These are phyloP conservation scores for Heliconius sara DNA, from an alignment of 2,888 invertebrate species.

Conservation along the genomic window DNA sequence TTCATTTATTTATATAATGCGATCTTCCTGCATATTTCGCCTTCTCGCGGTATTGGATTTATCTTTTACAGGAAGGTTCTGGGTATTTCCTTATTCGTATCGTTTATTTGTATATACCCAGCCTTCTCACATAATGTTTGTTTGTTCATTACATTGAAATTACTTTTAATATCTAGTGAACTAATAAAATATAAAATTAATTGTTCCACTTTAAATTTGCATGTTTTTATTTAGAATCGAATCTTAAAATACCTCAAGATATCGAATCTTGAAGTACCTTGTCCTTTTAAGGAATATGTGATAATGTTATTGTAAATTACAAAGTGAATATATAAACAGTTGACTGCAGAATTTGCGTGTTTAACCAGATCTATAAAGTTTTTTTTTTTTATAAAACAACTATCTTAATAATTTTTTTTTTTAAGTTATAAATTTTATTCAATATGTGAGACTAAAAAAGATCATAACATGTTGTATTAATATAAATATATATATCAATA, in stretches of 20 bases:
- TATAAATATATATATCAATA: too few species aligned
- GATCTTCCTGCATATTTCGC: not conserved
- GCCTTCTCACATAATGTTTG: not conserved
- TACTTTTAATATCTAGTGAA: not conserved
- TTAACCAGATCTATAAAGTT: not conserved
- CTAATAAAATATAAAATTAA: slow-evolving; percentile 1
- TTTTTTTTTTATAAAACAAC: not conserved
- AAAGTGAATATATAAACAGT: slow-evolving; percentile 2
- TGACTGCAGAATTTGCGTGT: not conserved
- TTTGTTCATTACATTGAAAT: not conserved
- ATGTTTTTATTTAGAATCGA: not conserved
- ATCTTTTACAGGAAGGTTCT: slow-evolving; percentile 2
- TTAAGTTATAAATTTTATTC: too few species aligned
- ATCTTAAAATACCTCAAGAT: not conserved
- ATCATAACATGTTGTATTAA: too few species aligned
- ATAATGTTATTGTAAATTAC: not conserved
- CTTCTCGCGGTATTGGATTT: not conserved
- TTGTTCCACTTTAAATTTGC: not conserved
- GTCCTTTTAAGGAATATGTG: slow-evolving; percentile 2
- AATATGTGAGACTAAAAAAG: too few species aligned
- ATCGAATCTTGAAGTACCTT: not conserved
- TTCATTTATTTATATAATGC: not conserved
- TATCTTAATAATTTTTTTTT: not conserved
- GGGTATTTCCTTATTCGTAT: not conserved
- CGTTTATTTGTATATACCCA: not conserved